Conservation (phyloP, 2,113 vertebrate genomes). For the Oncorhynchus clarkii region DNA sequence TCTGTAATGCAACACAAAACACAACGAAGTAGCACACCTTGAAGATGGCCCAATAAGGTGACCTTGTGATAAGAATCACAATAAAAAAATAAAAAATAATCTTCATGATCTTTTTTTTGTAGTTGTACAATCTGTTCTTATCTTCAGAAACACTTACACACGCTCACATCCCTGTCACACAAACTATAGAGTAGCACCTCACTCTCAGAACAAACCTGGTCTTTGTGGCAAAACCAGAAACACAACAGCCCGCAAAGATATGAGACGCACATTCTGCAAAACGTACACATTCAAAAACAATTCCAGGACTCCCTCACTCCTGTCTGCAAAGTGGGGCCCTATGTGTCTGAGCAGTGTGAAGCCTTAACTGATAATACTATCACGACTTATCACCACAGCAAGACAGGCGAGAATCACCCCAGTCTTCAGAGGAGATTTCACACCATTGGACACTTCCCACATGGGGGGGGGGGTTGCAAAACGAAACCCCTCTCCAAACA, state of each 20-base stretch:
- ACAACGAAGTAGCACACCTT: neutral
- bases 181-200: neutral
- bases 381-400: constrained; percentile 32
- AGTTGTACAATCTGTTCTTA: constrained; percentile 48
- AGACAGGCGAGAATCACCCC: constrained; percentile 33
- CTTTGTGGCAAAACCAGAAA: constrained; percentile 34
- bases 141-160: constrained; percentile 51
- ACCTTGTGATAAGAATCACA: constrained; percentile 18
- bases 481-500: constrained; percentile 66
- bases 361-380: constrained; percentile 31
- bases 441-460: constrained; percentile 28
- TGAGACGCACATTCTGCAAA: neutral
- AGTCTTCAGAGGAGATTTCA: constrained; percentile 48
- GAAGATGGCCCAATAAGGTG: constrained; percentile 23
- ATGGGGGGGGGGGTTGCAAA: constrained; percentile 23
- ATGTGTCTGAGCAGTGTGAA: no score
- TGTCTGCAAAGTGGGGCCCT: no score
- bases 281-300: neutral
- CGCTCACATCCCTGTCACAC: neutral
- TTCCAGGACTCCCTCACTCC: no score
- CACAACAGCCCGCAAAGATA: constrained; percentile 5
- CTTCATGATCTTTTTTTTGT: constrained; percentile 55
- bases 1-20: constrained; percentile 7
- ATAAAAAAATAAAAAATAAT: constrained; percentile 26
- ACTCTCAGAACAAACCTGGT: constrained; percentile 10